Evolutionary conservation across 1,140 invertebrate species (phyloP).

Genomic region (Hermetia illucens): DNA sequence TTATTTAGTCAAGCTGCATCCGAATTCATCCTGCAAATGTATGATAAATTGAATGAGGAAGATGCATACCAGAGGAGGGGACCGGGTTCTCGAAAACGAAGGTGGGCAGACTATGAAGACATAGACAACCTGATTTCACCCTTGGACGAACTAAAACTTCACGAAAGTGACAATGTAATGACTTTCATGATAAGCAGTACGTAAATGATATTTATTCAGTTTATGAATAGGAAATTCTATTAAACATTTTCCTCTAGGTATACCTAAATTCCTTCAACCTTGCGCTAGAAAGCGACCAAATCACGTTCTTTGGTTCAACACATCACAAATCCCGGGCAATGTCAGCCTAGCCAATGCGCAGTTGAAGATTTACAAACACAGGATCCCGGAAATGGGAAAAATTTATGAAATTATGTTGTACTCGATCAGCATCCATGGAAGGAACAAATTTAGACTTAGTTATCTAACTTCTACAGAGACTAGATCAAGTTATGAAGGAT

Average conservation of each 20-base stretch:
- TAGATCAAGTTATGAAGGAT: conserved; percentile 13
- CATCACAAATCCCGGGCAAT: too few relatives aligned
- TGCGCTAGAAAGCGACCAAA: too few relatives aligned
- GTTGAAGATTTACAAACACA: too few relatives aligned
- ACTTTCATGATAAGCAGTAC: conserved; percentile 15
- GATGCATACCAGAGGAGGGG: conserved; percentile 16
- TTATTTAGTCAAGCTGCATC: conserved; percentile 16
- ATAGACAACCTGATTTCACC: conserved; percentile 19
- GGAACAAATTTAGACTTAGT: too few relatives aligned
- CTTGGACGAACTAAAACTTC: conserved; percentile 20
- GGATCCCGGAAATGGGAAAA: too few relatives aligned
- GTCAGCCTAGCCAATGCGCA: too few relatives aligned
- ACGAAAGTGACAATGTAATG: conserved; percentile 23
- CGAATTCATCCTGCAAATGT: conserved; percentile 24
- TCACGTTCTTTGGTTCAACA: too few relatives aligned
- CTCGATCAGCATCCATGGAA: too few relatives aligned
- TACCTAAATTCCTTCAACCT: too few relatives aligned
- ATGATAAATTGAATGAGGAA: conserved; percentile 23
- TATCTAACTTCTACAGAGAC: background rate
- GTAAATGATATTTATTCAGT: conserved; percentile 2
- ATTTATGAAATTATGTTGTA: too few relatives aligned
- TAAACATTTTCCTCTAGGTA: background rate
- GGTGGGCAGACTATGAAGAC: too few relatives aligned
- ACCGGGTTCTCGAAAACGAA: conserved; percentile 17
- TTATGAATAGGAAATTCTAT: too few relatives aligned